Evolutionary conservation across 2,113 vertebrate genomes (phyloP), one percentile per base, ranked within the genome.

Genomic region (Glaucomys volans): DNA sequence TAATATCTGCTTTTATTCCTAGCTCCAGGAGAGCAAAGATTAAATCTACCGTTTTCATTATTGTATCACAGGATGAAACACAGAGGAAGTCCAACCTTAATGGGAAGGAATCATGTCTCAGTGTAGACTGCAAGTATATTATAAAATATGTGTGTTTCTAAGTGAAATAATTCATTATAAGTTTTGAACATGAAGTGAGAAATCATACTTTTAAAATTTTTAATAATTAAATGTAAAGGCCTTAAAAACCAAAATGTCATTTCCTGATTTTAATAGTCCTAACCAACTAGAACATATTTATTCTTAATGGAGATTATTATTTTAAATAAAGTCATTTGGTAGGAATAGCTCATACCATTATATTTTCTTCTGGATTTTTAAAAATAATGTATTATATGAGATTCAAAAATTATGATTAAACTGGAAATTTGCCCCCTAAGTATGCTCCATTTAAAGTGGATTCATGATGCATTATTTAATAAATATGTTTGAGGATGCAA

Each of bases 321-420:
- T 94, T 88, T 67, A 89, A 66, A 69, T 82, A 94, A 95, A 59
- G 40, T 71, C 64, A 88, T 79, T 86, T 95, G 87, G 59, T 72
- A 83, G 94, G 37, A 95, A 95, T 81, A 74, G 28, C 54, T 95
- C 69, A 79, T 87, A 86, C 16, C 2, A 85, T 88, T 88, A 82
- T 40, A 79, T 89, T 84, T 80, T 91, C 20, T 69, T 95, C 89
- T 89, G 90, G 44, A 30, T 93, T 87, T 64, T 95, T 96, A 81
- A 47, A 35, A 96, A 88, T 59, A 86, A 89, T 89, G 90, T 64
- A 32, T 52, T 88, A 52, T 22, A 84, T 69, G 35, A n/a, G 83
- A 89, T 91, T 89, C 86, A 93, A 86, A 91, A 95, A 42, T 77
- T 90, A 90, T 86, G 71, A 93, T 89, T 95, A 94, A 86, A 95